Evolutionary conservation across 2,797 vertebrate species (phyloP).

Genomic region (Sebastes variabilis): DNA sequence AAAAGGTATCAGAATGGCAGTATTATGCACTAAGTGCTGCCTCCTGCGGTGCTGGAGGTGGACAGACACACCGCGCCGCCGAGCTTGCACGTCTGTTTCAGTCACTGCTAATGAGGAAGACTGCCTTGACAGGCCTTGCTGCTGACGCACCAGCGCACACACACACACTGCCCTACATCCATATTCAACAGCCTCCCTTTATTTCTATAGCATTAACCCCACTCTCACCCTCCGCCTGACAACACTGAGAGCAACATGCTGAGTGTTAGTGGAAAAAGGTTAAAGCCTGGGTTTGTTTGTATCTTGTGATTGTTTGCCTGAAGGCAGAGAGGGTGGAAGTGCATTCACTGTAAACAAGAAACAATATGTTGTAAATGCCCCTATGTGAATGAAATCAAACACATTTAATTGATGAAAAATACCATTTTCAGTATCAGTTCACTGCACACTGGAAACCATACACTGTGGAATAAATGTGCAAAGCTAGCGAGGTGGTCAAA

Average conservation of each 20-base stretch:
- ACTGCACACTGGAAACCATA: neutral
- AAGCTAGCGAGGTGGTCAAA: neutral
- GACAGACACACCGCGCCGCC: constrained; percentile 1
- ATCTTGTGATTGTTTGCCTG: neutral
- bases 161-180: constrained; percentile 7
- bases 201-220: constrained; percentile 39
- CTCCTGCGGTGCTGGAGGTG: constrained; percentile 21
- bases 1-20: constrained; percentile 1
- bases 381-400: neutral
- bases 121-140: constrained; percentile 26
- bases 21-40: neutral
- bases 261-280: constrained; percentile 21
- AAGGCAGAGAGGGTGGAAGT: neutral
- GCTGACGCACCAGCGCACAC: constrained; percentile 1
- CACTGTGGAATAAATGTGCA: neutral
- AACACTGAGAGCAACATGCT: neutral
- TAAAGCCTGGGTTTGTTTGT: constrained; percentile 10
- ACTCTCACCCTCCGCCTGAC: constrained; percentile 6
- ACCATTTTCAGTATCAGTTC: neutral
- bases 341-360: neutral
- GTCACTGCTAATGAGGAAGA: constrained; percentile 54
- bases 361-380: neutral
- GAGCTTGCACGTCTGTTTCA: constrained; percentile 3
- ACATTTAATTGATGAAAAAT: neutral
- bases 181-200: constrained; percentile 52